Base-by-base conservation (phyloP, 2,113 vertebrate species). In the Pipra filicauda region DNA sequence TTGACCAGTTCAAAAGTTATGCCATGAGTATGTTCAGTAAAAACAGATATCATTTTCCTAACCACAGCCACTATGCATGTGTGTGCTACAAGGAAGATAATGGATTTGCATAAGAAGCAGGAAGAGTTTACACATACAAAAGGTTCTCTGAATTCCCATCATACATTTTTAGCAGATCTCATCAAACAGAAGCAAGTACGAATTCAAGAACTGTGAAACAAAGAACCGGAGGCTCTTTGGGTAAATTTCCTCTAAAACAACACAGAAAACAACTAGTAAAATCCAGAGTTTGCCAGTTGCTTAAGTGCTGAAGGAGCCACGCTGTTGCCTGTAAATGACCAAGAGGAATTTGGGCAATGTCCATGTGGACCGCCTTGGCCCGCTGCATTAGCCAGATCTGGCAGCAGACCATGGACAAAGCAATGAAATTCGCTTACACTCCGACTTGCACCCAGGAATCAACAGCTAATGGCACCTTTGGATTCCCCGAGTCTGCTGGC, bases 121-220 rank as follows among this genome's bases (percentile, higher is more conserved):
- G 79, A 85, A 76, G 85, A 62, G 49, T 52, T 90, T 55, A 15
- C 31, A 72, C 37, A 24, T 7, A 80, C 70, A 74, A 59, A 89
- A 89, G 19, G 21, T 48, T 70, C 5, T 0, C 46, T 12, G 59
- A 57, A 66, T n/a, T 91, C 2, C 0, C 15, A 1, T 51, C 0
- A 0, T 7, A n/a, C 0, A 0, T 37, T 91, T 93, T 43, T 44
- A 55, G 65, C 27, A 81, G 59, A 35, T 41, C 55, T 77, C 66
- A 64, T 64, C 73, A 62, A 58, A 35, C 31, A 84, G 69, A 28
- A 62, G 15, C 55, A 48, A 30, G 8, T 30, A 11, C 0, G 2
- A 62, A 49, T 67, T 67, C 10, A 44, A 30, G 70, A 87, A 70
- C 46, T 8, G 17, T n/a, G 51, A 81, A 78, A 79, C 7, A 75